These are phyloP conservation scores for Myrmecophaga tridactyla DNA, from an alignment of 2,113 vertebrate species.

Conservation along the genomic window DNA sequence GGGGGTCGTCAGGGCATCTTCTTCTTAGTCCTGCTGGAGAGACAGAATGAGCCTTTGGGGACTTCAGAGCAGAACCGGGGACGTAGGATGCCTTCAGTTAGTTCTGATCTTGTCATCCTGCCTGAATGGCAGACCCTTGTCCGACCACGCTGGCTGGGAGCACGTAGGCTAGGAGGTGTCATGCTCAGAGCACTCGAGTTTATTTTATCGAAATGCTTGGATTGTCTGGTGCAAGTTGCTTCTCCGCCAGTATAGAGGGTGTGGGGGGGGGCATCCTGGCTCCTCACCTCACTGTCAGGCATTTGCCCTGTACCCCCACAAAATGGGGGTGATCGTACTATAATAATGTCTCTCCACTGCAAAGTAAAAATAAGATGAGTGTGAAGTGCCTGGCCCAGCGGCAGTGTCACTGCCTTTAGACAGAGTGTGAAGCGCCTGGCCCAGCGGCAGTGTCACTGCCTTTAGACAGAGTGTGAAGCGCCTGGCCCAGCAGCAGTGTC, in stretches of 20 bases:
- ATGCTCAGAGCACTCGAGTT: not conserved
- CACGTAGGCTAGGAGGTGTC: not conserved
- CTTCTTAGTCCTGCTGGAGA: not conserved
- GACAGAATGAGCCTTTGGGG: not conserved
- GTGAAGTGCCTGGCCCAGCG: too few relatives aligned
- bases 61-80: not conserved
- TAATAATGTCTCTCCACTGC: not conserved
- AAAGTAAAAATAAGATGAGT: too few relatives aligned
- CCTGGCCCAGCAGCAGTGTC: fast-evolving
- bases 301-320: not conserved
- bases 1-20: fast-evolving
- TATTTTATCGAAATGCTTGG: too few relatives aligned
- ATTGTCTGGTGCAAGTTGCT: too few relatives aligned
- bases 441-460: too few relatives aligned
- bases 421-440: too few relatives aligned
- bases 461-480: fast-evolving
- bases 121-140: not conserved
- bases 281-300: not conserved
- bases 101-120: not conserved
- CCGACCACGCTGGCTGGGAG: not conserved
- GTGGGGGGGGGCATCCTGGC: not conserved
- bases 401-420: too few relatives aligned
- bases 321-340: not conserved
- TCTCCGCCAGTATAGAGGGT: too few relatives aligned
- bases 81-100: not conserved